phyloP scores from a whole-genome alignment of 2,797 vertebrate genomes.

The Erethizon dorsatum region DNA sequence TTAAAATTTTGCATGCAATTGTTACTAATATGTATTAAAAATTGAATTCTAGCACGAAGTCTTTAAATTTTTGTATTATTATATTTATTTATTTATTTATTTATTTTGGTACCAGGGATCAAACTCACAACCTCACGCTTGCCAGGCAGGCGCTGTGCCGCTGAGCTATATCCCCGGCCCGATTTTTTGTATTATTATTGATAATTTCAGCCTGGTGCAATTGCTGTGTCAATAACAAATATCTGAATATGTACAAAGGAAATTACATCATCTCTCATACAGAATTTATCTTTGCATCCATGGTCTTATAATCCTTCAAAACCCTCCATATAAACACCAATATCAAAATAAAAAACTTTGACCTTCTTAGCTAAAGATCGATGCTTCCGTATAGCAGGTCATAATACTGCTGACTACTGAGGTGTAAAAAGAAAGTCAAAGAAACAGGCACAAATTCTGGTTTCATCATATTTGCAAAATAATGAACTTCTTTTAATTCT shows the following conservation, averaged over 20 bases:
- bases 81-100: no score
- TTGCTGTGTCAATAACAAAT: not conserved
- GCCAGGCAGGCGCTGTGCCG: no score
- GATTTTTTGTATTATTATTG: not conserved
- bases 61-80: no score
- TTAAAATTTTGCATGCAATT: not conserved
- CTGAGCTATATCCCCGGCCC: no score
- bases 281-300: not conserved
- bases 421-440: not conserved
- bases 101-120: no score
- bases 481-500: not conserved
- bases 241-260: not conserved
- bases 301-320: not conserved
- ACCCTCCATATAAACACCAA: not conserved
- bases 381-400: not conserved
- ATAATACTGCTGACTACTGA: not conserved
- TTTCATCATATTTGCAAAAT: not conserved
- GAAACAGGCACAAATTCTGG: not conserved
- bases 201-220: not conserved
- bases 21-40: not conserved
- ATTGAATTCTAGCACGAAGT: not conserved
- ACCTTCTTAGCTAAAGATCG: not conserved
- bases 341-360: not conserved
- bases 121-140: no score
- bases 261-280: not conserved